Base-by-base conservation (phyloP, 2,797 vertebrate species). In the Eupleurogrammus muticus region DNA sequence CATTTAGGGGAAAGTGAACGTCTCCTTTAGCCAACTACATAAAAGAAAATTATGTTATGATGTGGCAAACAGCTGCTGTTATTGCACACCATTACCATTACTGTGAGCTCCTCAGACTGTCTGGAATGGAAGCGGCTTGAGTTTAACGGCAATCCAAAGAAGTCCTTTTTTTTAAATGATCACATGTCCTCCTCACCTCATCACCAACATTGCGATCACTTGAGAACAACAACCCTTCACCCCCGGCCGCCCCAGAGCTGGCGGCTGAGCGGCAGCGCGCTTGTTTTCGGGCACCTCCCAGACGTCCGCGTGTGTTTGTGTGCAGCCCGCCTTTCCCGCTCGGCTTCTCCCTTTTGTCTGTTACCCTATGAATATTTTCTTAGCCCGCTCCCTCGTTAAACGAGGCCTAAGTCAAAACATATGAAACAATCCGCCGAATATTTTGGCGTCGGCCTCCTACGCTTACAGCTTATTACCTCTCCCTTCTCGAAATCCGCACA, bases 371-470 rank as follows among this genome's bases (percentile, higher is more conserved):
- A 78, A 73, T 77, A 72, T 82, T 83, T 77, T 81, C 63, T 79
- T 63, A 57, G 64, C 83, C 50, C 64, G 48, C 73, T 66, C 56
- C 53, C 66, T 87, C 71, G 81, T 82, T 89, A 82, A 86, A 82
- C 65, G 57, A 65, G 57, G 60, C 61, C 46, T 16, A 32, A 90
- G 76, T 86, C 74, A 73, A 91, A 92, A 89, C 86, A 89, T 40
- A 87, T 71, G 51, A 91, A 73, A 76, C 65, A 49, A 47, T 75
- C 70, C n/a, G 75, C 12, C 23, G 65, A 83, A 65, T 23, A 79
- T 83, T 44, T 73, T 83, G 77, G 83, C 79, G 35, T 84, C 77
- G 76, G 54, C 82, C 82, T 90, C 74, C 72, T 76, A 53, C 72
- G 8, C 83, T 67, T 87, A 48, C 53, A 20, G 62, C 65, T 87